Evolutionary conservation across 64 coral and sea anemone genomes (phyloP).

Genomic region (Actinia tenebrosa): DNA sequence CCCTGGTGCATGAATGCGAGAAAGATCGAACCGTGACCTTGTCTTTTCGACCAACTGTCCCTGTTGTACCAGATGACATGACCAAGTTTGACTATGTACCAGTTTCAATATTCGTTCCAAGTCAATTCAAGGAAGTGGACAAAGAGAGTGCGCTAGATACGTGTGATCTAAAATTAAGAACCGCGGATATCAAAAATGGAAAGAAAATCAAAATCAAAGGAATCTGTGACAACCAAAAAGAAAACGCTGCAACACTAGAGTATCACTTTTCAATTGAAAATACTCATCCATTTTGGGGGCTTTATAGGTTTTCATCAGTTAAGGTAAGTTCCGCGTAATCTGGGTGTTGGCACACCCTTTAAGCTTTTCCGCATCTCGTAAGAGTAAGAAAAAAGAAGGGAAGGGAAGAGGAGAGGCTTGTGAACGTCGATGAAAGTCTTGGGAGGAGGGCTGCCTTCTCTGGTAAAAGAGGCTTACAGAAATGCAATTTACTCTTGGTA

Average conservation of each 20-base stretch:
- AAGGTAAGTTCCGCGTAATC: background rate
- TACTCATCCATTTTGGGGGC: slow-evolving; percentile 4
- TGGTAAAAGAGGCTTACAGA: too few relatives aligned
- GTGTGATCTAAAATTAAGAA: slow-evolving; percentile 1
- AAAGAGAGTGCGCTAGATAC: background rate
- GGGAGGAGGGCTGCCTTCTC: background rate
- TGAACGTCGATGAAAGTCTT: too few relatives aligned
- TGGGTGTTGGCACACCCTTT: too few relatives aligned
- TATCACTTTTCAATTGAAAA: slow-evolving; percentile 6
- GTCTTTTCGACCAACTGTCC: slow-evolving; percentile 22
- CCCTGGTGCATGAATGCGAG: slow-evolving; percentile 12
- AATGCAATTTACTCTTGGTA: too few relatives aligned
- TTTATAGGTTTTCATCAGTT: slow-evolving; percentile 2
- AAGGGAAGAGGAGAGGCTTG: too few relatives aligned
- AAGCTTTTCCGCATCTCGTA: too few relatives aligned
- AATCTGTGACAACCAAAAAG: slow-evolving; percentile 20
- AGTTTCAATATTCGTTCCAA: slow-evolving; percentile 11
- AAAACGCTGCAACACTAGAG: background rate
- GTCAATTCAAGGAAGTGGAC: background rate
- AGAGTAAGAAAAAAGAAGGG: too few relatives aligned
- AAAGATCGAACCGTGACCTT: background rate
- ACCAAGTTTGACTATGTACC: background rate
- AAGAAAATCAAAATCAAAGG: background rate
- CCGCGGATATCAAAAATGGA: background rate
- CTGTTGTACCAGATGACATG: background rate